These are phyloP conservation scores for Galagoides demidoff DNA, from an alignment of 2,797 vertebrate species.

Conservation along the genomic window DNA sequence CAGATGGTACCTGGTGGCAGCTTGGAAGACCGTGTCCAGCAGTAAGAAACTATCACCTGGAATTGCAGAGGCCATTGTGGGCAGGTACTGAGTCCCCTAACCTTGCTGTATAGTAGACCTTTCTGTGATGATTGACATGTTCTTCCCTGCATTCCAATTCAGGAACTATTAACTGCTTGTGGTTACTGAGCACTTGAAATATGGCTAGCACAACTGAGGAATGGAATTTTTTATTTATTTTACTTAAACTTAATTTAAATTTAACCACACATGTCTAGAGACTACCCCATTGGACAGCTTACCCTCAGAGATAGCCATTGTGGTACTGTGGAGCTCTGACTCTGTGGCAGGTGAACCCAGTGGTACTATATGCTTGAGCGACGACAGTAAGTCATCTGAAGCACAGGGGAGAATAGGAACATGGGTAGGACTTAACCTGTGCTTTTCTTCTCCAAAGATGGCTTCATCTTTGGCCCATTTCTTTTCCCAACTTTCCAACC, in stretches of 20 bases:
- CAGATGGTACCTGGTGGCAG: not conserved
- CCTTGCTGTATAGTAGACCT: not conserved
- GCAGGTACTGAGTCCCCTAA: not conserved
- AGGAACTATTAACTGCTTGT: not conserved
- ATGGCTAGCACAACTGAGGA: not conserved
- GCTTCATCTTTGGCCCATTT: not conserved
- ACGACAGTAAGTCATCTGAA: not conserved
- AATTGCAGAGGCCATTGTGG: not conserved
- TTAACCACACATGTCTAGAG: not conserved
- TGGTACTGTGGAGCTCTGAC: not conserved
- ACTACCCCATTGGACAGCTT: not conserved
- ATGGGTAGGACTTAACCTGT: not conserved
- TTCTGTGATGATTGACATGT: not conserved
- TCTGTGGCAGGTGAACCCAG: not conserved
- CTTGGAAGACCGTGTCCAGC: not conserved
- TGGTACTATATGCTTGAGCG: not conserved
- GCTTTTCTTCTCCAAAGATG: not conserved
- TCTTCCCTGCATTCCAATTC: not conserved
- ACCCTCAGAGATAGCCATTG: not conserved
- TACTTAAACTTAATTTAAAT: not conserved
- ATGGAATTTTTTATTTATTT: conserved; percentile 4
- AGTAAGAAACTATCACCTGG: not conserved
- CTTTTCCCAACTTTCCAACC: not conserved
- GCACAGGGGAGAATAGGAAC: not conserved
- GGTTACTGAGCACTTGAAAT: not conserved